Base-by-base conservation (phyloP, 64 coral and sea anemone species). In the Montipora sp. region DNA sequence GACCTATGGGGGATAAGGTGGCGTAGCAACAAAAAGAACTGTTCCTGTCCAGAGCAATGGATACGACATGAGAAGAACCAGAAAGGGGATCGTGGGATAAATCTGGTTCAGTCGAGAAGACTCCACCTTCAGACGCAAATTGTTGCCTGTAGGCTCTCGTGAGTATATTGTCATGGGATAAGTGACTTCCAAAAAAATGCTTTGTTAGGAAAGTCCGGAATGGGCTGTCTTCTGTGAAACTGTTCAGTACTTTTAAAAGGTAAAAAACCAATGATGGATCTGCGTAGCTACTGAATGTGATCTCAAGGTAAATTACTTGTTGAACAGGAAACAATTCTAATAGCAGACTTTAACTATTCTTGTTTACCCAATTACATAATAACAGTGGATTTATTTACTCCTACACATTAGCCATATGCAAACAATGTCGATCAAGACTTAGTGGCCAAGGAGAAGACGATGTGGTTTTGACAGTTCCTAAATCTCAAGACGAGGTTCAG, bases 111-210 rank as follows among this genome's bases (percentile, higher is more conserved):
- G 88, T 79, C 76, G 45, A 78, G 75, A 90, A 67, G 60, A 47
- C 77, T 90, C 45, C 68, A 79, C 68, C 75, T 79, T 66, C 57
- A 78, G 36, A 36, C 73, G 18, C 75, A 78, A 90, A 79, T 65
- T 90, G 43, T 67, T 90, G 44, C 88, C 88, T 14, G 78, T 90
- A 67, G 76, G 88, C 47, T 90, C 88, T 90, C 75, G 88, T 90
- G 79, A 90, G 88, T 90, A 43, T 48, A 79, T 49, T 84, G 65
- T 50, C 24, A 44, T 67, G 57, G 46, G 53, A 44, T 84, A 11
- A 27, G 81, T 47, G 81, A 67, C 13, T 15, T 84, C 24, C 81
- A 44, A 84, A 65, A 84, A 59, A 84, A 27, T 21, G 57, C 58
- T 47, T 84, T 84, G 23, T 55, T 55, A 55, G 51, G 51, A 10